A percentile compares a stretch with the other conserved stretches of the same genome.
Evolutionary conservation across 2,888 invertebrate species (phyloP).

Genomic region (Epinotia brunnichana): DNA sequence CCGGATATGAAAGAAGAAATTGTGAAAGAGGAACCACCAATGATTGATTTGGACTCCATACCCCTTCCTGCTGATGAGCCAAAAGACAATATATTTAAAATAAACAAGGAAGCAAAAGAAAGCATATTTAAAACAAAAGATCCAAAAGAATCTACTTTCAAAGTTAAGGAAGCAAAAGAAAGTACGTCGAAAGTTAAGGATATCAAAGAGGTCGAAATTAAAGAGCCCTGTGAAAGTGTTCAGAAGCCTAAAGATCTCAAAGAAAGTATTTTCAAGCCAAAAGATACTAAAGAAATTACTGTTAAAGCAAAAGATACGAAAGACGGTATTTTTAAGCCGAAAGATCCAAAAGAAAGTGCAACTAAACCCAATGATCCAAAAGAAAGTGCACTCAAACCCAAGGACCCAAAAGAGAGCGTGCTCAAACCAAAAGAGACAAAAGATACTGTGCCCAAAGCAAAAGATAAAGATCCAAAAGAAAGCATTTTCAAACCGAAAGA

Average conservation of each 20-base stretch:
- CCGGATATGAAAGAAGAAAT: constrained; percentile 35
- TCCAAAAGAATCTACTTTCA: constrained; percentile 24
- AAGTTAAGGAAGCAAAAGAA: constrained; percentile 35
- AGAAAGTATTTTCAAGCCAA: constrained; percentile 27
- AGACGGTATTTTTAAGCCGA: constrained; percentile 13
- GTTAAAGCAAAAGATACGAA: constrained; percentile 30
- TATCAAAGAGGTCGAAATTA: constrained; percentile 21
- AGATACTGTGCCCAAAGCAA: constrained; percentile 20
- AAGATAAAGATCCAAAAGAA: constrained; percentile 39
- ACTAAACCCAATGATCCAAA: constrained; percentile 11
- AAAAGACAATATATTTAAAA: constrained; percentile 34
- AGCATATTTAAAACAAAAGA: constrained; percentile 31
- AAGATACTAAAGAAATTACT: constrained; percentile 29
- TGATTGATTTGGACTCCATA: constrained; percentile 39
- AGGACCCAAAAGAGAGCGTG: constrained; percentile 23
- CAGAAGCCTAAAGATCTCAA: constrained; percentile 20
- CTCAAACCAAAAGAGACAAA: constrained; percentile 25
- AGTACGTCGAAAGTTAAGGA: constrained; percentile 34
- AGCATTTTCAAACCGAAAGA: constrained; percentile 34
- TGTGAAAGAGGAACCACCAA: constrained; percentile 30
- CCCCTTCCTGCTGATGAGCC: constrained; percentile 39
- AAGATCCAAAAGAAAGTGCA: constrained; percentile 28
- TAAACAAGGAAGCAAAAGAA: constrained; percentile 36
- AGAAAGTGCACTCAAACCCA: constrained; percentile 15
- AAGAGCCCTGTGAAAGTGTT: constrained; percentile 13